phyloP scores from a whole-genome alignment of 2,888 invertebrate genomes.

The Thymelicus acteon region DNA sequence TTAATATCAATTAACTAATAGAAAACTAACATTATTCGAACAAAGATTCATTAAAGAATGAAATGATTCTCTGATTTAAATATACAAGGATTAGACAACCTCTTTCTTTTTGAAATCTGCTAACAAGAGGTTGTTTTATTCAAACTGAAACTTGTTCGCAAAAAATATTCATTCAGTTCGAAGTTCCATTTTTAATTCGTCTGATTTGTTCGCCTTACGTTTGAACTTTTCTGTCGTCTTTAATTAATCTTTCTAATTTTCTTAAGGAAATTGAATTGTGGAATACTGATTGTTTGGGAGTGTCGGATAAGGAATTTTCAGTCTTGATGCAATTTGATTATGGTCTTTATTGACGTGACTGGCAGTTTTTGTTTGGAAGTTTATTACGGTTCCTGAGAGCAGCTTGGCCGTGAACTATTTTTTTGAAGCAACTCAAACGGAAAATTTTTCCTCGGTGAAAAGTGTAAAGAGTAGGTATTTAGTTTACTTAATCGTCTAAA shows the following conservation, averaged over 20 bases:
- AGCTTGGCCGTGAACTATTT: too few relatives aligned
- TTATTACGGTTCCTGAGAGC: too few relatives aligned
- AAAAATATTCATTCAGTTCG: constrained; percentile 29
- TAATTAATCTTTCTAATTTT: constrained; percentile 39
- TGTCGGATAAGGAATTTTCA: constrained; percentile 21
- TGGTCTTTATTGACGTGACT: constrained; percentile 6
- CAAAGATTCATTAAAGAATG: neutral
- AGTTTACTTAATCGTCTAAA: too few relatives aligned
- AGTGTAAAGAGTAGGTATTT: too few relatives aligned
- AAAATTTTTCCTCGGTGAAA: too few relatives aligned
- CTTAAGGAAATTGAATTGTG: constrained; percentile 36
- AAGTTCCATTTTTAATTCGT: constrained; percentile 35
- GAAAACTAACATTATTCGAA: neutral
- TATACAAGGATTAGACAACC: neutral
- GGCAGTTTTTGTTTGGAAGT: too few relatives aligned
- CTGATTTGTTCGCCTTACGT: constrained; percentile 36
- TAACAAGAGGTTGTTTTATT: constrained; percentile 16
- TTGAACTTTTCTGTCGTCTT: constrained; percentile 34
- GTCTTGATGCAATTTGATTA: constrained; percentile 13
- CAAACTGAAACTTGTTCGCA: constrained; percentile 16
- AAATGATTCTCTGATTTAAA: neutral
- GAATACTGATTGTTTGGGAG: constrained; percentile 32
- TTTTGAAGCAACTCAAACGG: too few relatives aligned
- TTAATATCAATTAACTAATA: neutral
- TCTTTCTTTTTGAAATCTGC: neutral